Percentiles rank a stretch among this genome's conserved stretches.
Evolutionary conservation across 2,113 vertebrate species (phyloP).

Genomic region (Osmerus mordax): DNA sequence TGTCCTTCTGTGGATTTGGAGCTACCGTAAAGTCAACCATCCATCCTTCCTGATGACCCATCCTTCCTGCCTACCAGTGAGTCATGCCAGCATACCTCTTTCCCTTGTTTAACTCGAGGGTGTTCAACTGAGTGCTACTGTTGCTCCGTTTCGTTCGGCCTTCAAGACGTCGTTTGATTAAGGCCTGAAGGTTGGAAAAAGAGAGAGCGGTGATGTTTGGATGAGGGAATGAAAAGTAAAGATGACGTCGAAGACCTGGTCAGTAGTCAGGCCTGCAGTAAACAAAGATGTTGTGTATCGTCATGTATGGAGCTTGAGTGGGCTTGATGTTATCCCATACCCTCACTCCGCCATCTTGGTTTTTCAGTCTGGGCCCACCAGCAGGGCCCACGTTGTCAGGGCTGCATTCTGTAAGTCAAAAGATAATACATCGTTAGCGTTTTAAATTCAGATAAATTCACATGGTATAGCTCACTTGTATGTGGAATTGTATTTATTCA

Average conservation of each 20-base stretch:
- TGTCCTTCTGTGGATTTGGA: too few species aligned
- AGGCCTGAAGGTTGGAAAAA: conserved; percentile 41
- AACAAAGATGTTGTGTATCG: too few species aligned
- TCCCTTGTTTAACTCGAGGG: conserved; percentile 48
- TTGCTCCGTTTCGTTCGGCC: conserved; percentile 57
- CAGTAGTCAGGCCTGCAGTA: too few species aligned
- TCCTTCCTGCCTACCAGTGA: background rate
- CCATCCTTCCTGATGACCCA: background rate
- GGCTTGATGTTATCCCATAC: conserved; percentile 48
- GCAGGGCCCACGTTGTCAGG: conserved; percentile 55
- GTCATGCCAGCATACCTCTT: conserved; percentile 44
- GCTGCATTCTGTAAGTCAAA: conserved; percentile 61
- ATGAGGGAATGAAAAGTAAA: too few species aligned
- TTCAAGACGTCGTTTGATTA: conserved; percentile 69
- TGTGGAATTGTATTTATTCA: too few species aligned
- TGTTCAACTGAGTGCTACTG: conserved; percentile 59
- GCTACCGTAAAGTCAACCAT: background rate
- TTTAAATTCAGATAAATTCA: background rate
- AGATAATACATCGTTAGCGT: background rate
- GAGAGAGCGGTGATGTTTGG: background rate
- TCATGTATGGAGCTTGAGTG: background rate
- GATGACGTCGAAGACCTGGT: too few species aligned
- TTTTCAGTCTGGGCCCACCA: conserved; percentile 58
- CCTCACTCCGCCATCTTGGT: conserved; percentile 69
- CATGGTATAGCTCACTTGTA: too few species aligned